These are phyloP conservation scores for Drosophila siamana DNA, from an alignment of 2,888 invertebrate species.

Conservation along the genomic window DNA sequence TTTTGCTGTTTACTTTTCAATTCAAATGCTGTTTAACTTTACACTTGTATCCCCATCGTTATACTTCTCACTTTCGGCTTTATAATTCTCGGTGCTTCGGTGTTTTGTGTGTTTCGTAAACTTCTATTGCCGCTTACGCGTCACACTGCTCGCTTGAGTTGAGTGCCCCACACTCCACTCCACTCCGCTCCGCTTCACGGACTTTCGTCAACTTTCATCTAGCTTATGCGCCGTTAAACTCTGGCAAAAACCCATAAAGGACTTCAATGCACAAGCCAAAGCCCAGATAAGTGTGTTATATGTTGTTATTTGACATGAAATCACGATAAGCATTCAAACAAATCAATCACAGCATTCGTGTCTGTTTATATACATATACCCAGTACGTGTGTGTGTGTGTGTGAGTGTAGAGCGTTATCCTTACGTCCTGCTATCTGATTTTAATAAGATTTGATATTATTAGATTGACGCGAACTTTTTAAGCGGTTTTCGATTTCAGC, in stretches of 20 bases:
- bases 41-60: not conserved
- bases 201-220: constrained; percentile 4
- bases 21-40: not conserved
- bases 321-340: constrained; percentile 28
- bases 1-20: not conserved
- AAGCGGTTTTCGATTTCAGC: constrained; percentile 62
- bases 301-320: constrained; percentile 24
- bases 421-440: constrained; percentile 46
- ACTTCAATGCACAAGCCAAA: constrained; percentile 7
- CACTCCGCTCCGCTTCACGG: not conserved
- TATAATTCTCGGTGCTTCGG: too few species aligned
- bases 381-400: not conserved
- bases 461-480: constrained; percentile 57
- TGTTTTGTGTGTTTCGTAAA: not conserved
- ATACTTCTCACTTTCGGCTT: not conserved
- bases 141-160: too few species aligned
- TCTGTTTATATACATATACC: not conserved
- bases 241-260: constrained; percentile 7
- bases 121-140: not conserved
- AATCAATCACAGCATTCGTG: constrained; percentile 32
- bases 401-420: constrained; percentile 20
- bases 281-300: constrained; percentile 18
- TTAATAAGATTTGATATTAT: constrained; percentile 58
- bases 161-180: too few species aligned
- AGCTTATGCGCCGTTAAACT: constrained; percentile 9